Base-by-base conservation (phyloP, 2,113 vertebrate species). In the Arvicanthis niloticus region DNA sequence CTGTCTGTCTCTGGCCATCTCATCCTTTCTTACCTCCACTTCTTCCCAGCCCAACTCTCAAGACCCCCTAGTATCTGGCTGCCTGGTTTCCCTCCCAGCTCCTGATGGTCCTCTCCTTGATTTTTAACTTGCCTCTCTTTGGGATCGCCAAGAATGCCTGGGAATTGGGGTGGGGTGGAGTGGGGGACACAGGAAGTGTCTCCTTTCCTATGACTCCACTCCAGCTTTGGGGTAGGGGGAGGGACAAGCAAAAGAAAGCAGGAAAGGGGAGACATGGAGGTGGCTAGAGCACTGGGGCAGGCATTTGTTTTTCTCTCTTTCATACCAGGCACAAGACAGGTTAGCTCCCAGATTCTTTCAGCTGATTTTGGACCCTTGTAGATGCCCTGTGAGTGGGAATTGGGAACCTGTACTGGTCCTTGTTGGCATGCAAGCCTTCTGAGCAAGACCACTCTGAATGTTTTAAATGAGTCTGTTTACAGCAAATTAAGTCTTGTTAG, bases 141-240 rank as follows among this genome's bases (percentile, higher is more conserved):
- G 51, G 84, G 98, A 98, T 97, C 98, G 97, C 98, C 98, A 98
- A 98, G 98, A 98, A 98, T 98, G 98, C 96, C 96, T 97, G 98
- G 98, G 98, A 98, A 96, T 92, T 97, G 97, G 89, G 98, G 98
- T 97, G 97, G 98, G 92, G 97, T 16, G 67, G 70, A 21, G 70
- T n/a, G 37, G 37, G 37, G 70, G 37, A 12, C 70, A 98, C 98
- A 98, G 99, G 99, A 99, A 99, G 99, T 99, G 98, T 98, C 98
- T 98, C 98, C 98, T 98, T 98, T 98, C 97, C 98, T 98, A 96
- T 97, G 97, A 98, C 97, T 96, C 97, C 88, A 98, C 98, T 98
- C 98, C 98, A 98, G 98, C 98, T 98, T 97, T 98, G 96, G 98
- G 98, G 97, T 98, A 97, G 98, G 96, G 98, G 98, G 97, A 98